A percentile compares a stretch with the other conserved stretches of the same genome.
Evolutionary conservation across 1,140 invertebrate genomes (phyloP).

Genomic region (Drosophila burlai): DNA sequence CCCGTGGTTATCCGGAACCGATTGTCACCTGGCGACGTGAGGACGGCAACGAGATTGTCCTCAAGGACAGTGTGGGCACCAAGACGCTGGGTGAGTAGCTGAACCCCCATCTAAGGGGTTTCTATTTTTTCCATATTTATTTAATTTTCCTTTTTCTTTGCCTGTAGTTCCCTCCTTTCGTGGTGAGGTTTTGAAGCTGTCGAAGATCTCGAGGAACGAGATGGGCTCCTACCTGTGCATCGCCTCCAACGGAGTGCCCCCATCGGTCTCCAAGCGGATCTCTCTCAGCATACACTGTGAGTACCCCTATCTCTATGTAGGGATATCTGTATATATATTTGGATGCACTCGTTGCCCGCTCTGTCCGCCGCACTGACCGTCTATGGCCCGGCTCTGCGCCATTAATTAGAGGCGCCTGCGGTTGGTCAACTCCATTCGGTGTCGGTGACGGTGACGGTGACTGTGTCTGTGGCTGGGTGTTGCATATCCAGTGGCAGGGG

Average conservation of each 20-base stretch:
- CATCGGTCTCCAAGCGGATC: conserved; percentile 93
- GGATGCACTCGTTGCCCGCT: not conserved
- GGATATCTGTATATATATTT: not conserved
- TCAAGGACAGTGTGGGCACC: conserved; percentile 88
- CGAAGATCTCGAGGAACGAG: conserved; percentile 93
- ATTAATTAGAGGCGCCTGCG: conserved; percentile 74
- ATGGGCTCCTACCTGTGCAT: conserved; percentile 96
- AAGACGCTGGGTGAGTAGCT: conserved; percentile 88
- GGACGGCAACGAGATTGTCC: conserved; percentile 92
- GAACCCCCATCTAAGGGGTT: not conserved
- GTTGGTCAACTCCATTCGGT: conserved; percentile 62
- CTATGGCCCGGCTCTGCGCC: conserved; percentile 29
- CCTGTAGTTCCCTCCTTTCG: conserved; percentile 87
- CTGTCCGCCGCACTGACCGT: not conserved
- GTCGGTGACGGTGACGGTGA: not conserved
- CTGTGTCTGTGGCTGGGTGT: conserved; percentile 4
- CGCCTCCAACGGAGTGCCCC: conserved; percentile 92
- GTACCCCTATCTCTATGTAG: conserved; percentile 84
- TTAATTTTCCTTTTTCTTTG: conserved; percentile 45
- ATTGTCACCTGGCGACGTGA: conserved; percentile 94
- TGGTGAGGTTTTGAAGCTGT: conserved; percentile 91
- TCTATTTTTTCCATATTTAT: not conserved
- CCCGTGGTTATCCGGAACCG: conserved; percentile 93
- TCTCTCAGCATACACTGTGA: conserved; percentile 94
- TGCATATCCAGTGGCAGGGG: not conserved